These are phyloP conservation scores for Magallana nippona DNA, from an alignment of 2,888 invertebrate genomes.

Conservation along the genomic window DNA sequence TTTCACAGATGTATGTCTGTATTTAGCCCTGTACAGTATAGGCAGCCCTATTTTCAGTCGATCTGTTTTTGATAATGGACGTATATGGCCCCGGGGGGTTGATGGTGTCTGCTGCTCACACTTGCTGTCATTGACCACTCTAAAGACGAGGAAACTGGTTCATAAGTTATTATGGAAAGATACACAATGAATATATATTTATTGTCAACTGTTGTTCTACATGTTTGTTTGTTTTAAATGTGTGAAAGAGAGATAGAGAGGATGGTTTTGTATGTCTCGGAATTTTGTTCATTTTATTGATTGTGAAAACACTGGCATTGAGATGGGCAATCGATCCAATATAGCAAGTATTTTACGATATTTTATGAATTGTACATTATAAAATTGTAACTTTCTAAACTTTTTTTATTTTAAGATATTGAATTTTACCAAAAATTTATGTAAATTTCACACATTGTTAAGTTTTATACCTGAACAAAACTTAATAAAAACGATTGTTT, in stretches of 20 bases:
- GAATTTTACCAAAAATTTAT: neutral
- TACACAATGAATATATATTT: neutral
- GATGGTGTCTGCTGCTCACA: neutral
- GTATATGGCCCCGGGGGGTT: neutral
- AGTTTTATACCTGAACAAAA: slow-evolving; percentile 21
- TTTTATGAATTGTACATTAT: neutral
- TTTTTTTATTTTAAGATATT: neutral
- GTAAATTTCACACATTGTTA: slow-evolving; percentile 1
- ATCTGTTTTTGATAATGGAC: neutral
- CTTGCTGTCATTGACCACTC: neutral
- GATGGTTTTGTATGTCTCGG: neutral
- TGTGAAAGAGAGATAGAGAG: neutral
- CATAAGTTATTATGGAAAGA: neutral
- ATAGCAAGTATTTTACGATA: neutral
- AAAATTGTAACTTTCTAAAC: neutral
- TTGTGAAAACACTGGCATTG: no score
- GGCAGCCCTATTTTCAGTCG: neutral
- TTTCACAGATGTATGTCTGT: no score
- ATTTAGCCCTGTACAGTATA: no score
- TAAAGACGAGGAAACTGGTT: neutral
- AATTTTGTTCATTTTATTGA: neutral
- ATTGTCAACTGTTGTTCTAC: slow-evolving; percentile 5
- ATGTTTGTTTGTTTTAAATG: neutral
- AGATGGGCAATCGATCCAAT: no score
- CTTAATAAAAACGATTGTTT: slow-evolving; percentile 13